Conservation (phyloP, 2,113 vertebrate genomes). For the Nothobranchius furzeri region DNA sequence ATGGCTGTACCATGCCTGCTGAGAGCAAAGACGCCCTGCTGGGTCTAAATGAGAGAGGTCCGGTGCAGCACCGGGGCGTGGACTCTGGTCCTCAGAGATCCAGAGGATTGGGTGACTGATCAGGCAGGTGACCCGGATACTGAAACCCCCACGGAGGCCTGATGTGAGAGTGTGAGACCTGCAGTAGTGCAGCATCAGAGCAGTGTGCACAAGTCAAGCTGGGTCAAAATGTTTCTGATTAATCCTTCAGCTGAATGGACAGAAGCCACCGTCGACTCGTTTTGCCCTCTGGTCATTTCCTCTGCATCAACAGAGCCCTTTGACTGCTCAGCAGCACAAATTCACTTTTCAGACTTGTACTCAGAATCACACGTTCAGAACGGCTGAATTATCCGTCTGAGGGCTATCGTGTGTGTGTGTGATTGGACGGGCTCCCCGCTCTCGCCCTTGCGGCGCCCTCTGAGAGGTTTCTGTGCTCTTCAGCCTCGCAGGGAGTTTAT, state of each 20-base stretch:
- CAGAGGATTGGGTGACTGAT: conserved; percentile 63
- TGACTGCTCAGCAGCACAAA: background rate
- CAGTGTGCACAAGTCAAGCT: conserved; percentile 6
- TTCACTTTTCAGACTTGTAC: background rate
- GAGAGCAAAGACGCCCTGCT: conserved; percentile 70
- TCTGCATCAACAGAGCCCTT: background rate
- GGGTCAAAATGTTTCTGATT: background rate
- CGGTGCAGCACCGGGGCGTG: conserved; percentile 40
- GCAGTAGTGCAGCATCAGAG: conserved; percentile 2
- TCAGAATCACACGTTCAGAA: no score
- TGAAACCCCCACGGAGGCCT: conserved; percentile 32
- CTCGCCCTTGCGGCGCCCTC: no score
- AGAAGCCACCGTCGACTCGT: background rate
- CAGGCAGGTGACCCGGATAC: conserved; percentile 55
- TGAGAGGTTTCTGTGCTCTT: no score
- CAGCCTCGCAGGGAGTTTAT: no score
- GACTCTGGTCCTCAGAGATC: conserved; percentile 50
- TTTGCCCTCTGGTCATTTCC: background rate
- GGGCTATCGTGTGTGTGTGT: no score
- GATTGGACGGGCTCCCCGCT: no score
- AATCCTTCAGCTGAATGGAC: background rate
- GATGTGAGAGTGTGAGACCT: conserved; percentile 40
- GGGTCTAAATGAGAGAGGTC: conserved; percentile 77
- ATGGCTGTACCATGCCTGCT: conserved; percentile 56
- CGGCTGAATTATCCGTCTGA: no score